Evolutionary conservation across 1,140 invertebrate genomes (phyloP).

Genomic region (Latrodectus geometricus): DNA sequence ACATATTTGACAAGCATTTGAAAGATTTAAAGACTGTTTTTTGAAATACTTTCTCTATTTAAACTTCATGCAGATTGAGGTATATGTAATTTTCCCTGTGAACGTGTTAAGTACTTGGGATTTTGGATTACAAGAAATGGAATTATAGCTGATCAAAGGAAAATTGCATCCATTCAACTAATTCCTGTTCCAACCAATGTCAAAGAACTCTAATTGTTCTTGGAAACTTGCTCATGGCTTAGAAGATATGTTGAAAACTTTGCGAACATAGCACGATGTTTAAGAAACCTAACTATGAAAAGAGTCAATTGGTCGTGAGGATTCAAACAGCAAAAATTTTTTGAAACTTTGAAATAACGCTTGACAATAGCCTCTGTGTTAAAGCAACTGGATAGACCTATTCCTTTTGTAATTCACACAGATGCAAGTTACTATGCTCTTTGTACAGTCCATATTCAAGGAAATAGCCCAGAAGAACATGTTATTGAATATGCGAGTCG

Average conservation of each 20-base stretch:
- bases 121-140: slow-evolving; percentile 4
- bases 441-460: slow-evolving; percentile 13
- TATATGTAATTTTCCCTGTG: neutral
- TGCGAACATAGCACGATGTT: neutral
- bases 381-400: slow-evolving; percentile 1
- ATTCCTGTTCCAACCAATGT: no score
- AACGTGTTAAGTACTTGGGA: neutral
- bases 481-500: no score
- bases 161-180: neutral
- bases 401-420: neutral
- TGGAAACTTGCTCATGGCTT: neutral
- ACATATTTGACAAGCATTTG: neutral
- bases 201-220: neutral
- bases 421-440: slow-evolving; percentile 31
- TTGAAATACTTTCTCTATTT: slow-evolving; percentile 62
- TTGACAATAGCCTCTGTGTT: slow-evolving; percentile 29
- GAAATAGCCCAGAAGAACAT: no score
- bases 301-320: slow-evolving; percentile 26
- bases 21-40: no score
- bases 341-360: slow-evolving; percentile 31
- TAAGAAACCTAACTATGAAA: slow-evolving; percentile 63
- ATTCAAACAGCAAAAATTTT: slow-evolving; percentile 47
- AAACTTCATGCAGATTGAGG: slow-evolving; percentile 1
- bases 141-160: neutral
- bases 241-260: slow-evolving; percentile 65